Evolutionary conservation across 2,888 invertebrate species (phyloP), one percentile per base, ranked within the genome.

Genomic region (Chalcosyrphus nemorum): DNA sequence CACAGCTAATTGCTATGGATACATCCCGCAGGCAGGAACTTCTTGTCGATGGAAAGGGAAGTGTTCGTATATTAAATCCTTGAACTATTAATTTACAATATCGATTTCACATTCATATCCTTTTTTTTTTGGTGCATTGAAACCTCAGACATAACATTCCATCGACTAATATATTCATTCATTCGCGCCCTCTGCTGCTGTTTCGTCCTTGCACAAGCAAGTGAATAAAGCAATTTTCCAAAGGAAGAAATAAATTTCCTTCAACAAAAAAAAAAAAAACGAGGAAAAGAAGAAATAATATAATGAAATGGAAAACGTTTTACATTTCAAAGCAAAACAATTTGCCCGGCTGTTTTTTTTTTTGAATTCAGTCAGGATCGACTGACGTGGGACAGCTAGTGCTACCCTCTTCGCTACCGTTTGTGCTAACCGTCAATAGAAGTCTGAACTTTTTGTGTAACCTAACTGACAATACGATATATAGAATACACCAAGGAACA

Each of bases 291-390:
- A 54, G 59, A 81, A 81, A 81, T 81, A 74, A 74, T 80, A 74
- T 81, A 74, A 74, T 80, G 84, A 84, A 84, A 84, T 84, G 80
- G 68, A 84, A 84, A 84, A 75, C 84, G 74, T 84, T 84, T 84
- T 84, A 68, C 84, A 84, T 84, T 84, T 84, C 80, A 84, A 81
- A 81, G 81, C 41, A 63, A 63, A 63, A 63, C 63, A 63, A 63
- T 63, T 63, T 63, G 47, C 47, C 63, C 17, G 32, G n/a, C n/a
- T n/a, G n/a, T n/a, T n/a, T n/a, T n/a, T 32, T 78, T 72, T 54
- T 72, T 82, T 47, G 29, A 27, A 63, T 57, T 45, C 19, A 13
- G 61, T 57, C 29, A 4, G 43, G 15, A 68, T 72, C 72, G 66
- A 78, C 82, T 82, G 82, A 78, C 82, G 68, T 78, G 82, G 78